phyloP scores from a whole-genome alignment of 2,888 invertebrate genomes.

The Allacma fusca region DNA sequence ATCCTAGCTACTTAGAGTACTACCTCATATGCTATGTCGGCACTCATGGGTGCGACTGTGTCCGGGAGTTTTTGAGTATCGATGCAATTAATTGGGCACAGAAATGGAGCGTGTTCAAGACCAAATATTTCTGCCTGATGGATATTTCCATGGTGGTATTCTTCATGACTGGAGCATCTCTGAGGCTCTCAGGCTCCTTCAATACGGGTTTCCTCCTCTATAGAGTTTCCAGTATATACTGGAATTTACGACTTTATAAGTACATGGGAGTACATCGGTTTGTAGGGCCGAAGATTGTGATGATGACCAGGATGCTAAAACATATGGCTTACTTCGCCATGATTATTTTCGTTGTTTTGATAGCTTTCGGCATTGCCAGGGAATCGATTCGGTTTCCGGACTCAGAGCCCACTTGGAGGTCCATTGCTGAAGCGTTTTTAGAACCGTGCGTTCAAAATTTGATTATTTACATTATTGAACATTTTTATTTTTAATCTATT shows the following conservation, averaged over 20 bases:
- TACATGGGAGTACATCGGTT: slow-evolving; percentile 97
- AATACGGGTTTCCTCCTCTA: slow-evolving; percentile 88
- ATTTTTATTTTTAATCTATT: no score
- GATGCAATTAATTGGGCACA: slow-evolving; percentile 66
- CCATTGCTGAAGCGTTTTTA: slow-evolving; percentile 91
- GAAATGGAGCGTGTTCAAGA: slow-evolving; percentile 91
- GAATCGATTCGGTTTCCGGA: slow-evolving; percentile 93
- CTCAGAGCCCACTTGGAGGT: slow-evolving; percentile 85
- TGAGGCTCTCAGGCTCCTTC: slow-evolving; percentile 81
- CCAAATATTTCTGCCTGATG: slow-evolving; percentile 96
- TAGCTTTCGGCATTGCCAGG: slow-evolving; percentile 96
- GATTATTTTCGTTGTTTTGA: slow-evolving; percentile 90
- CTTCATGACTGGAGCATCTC: slow-evolving; percentile 81
- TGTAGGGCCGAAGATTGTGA: slow-evolving; percentile 91
- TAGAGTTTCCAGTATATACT: slow-evolving; percentile 92
- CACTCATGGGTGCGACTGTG: slow-evolving; percentile 89
- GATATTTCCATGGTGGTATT: slow-evolving; percentile 90
- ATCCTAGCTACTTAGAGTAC: slow-evolving; percentile 85
- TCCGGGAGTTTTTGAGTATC: slow-evolving; percentile 88
- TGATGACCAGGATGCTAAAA: slow-evolving; percentile 99
- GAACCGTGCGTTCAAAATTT: slow-evolving; percentile 73
- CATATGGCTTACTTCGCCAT: slow-evolving; percentile 97
- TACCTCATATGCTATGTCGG: slow-evolving; percentile 90
- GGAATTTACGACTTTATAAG: slow-evolving; percentile 93
- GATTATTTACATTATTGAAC: no score